Evolutionary conservation across 1,140 invertebrate species (phyloP), one percentile per base, ranked within the genome.

Genomic region (Heliothis subflexa): DNA sequence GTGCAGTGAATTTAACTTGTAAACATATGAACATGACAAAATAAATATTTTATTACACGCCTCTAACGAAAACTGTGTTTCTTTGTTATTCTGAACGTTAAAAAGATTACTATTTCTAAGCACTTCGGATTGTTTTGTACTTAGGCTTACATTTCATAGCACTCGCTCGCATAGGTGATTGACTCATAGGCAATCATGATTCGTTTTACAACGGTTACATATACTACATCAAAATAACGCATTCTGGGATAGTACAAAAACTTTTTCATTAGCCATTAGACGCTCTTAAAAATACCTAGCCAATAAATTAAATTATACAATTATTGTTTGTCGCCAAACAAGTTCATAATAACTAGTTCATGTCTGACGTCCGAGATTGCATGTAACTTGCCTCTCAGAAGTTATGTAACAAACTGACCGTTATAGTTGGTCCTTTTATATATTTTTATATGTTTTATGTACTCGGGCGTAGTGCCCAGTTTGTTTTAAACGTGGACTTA

Each of bases 1-100:
- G 59, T 80, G 78, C 74, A 83, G 78, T 76, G 49, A 40, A 49
- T 74, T 78, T 64, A 82, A 62, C 64, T 50, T 28, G 57, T 74
- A 49, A 33, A n/a, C 21, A 57, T 72, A 16, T 74, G 55, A 47
- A 49, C 40, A 18, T 61, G 14, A 61, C 10, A 18, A 59, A 33
- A 61, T 59, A 47, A 28, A 49, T 47, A 61, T 47, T 61, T 61
- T 59, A 47, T 59, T 57, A 59, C 54, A 14, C 5, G 12, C 16
- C n/a, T 59, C 45, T 47, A 61, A 18, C 7, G 33, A 18, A 57
- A 45, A 54, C n/a, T 40, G 52, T 47, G 13, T 54, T 72, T 33
- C 33, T 57, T 21, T 45, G 25, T 72, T 55, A 11, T 28, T 72
- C 10, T n/a, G 1, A n/a, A 54, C 55, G 21, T 16, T 47, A 45